Conservation (phyloP, 1,140 invertebrate genomes). For the Brachionus koreanus region DNA sequence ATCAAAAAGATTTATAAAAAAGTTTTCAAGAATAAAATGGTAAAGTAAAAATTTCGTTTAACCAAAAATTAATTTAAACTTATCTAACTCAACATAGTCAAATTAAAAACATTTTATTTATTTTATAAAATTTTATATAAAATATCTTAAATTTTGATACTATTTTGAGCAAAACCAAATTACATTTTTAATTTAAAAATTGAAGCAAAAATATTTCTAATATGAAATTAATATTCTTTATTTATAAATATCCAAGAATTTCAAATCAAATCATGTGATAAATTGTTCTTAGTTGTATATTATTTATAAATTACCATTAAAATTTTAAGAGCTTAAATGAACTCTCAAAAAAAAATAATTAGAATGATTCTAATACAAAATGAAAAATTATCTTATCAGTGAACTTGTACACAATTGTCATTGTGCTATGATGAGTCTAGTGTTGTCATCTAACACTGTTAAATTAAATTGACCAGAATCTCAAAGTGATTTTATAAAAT, state of each 20-base stretch:
- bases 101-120: no score
- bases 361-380: not conserved
- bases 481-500: not conserved
- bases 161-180: no score
- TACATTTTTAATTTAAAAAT: no score
- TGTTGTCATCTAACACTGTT: not conserved
- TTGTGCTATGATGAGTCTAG: not conserved
- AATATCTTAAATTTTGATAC: no score
- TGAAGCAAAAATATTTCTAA: no score
- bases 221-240: not conserved
- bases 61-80: no score
- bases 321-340: not conserved
- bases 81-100: no score
- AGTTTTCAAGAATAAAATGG: no score
- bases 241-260: not conserved
- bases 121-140: no score
- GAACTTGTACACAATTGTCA: not conserved
- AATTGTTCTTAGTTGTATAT: not conserved
- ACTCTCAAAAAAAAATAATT: not conserved
- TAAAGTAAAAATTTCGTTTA: no score
- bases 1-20: no score
- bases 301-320: not conserved
- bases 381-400: not conserved
- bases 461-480: conserved; percentile 11
- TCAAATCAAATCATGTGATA: not conserved